Evolutionary conservation across 30 jellyfish, hydroid and myxozoan genomes (phyloP).

Genomic region (Nemopilema nomurai): DNA sequence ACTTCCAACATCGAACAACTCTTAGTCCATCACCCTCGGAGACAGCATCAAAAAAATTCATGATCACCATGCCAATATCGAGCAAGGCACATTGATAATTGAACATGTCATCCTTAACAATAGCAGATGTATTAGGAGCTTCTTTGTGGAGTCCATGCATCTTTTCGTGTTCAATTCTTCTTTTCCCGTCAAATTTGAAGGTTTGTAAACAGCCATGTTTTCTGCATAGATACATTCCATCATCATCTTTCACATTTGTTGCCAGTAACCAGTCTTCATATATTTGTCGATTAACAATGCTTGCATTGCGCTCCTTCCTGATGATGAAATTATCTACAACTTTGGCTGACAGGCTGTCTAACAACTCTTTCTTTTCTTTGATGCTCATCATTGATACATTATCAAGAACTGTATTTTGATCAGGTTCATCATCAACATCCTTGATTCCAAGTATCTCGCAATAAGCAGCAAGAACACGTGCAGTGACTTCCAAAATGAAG

Average conservation of each 20-base stretch:
- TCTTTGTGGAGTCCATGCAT: slow-evolving; percentile 22
- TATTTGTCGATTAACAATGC: neutral
- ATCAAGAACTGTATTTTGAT: neutral
- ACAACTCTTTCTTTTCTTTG: neutral
- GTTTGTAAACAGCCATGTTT: slow-evolving; percentile 16
- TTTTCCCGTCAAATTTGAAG: slow-evolving; percentile 6
- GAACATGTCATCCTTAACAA: slow-evolving; percentile 18
- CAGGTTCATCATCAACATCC: slow-evolving; percentile 20
- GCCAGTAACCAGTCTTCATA: slow-evolving; percentile 22
- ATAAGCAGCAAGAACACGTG: slow-evolving; percentile 13
- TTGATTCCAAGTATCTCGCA: slow-evolving; percentile 32
- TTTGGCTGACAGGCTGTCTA: slow-evolving; percentile 16
- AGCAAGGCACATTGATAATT: slow-evolving; percentile 40
- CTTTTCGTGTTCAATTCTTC: slow-evolving; percentile 17
- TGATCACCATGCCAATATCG: slow-evolving; percentile 42
- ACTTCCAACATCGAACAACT: slow-evolving; percentile 47
- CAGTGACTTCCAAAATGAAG: slow-evolving; percentile 24
- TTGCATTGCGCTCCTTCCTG: slow-evolving; percentile 11
- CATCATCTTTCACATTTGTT: slow-evolving; percentile 18
- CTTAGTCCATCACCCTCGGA: slow-evolving; percentile 61
- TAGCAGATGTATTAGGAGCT: neutral
- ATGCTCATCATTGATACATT: neutral
- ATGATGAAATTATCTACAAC: slow-evolving; percentile 33
- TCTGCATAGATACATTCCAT: slow-evolving; percentile 19
- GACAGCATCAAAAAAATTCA: slow-evolving; percentile 43